These are phyloP conservation scores for Cremastinae sp. DNA, from an alignment of 2,888 invertebrate species.

Conservation along the genomic window DNA sequence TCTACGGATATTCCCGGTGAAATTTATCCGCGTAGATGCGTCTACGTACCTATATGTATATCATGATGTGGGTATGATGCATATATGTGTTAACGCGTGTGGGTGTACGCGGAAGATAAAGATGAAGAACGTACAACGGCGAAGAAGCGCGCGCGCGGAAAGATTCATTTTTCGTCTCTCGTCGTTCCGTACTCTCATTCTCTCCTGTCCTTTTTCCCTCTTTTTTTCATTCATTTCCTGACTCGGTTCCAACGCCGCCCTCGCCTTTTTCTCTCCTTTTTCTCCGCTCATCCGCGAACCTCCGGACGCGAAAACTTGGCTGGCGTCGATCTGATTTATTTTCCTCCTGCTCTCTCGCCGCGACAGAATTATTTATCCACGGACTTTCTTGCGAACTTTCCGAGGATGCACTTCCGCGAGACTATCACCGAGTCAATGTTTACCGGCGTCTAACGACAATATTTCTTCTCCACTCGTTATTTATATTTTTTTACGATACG, in stretches of 20 bases:
- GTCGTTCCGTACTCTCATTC: no score
- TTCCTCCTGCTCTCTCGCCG: slow-evolving; percentile 16
- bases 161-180: background rate
- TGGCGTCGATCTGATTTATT: slow-evolving; percentile 66
- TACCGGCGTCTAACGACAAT: no score
- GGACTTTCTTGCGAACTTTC: background rate
- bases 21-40: no score
- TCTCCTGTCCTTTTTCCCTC: slow-evolving; percentile 14
- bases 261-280: background rate
- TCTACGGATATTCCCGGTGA: no score
- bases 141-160: slow-evolving; percentile 35
- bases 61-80: slow-evolving; percentile 20
- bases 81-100: slow-evolving; percentile 26
- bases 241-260: slow-evolving; percentile 42
- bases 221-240: slow-evolving; percentile 13
- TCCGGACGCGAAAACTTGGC: slow-evolving; percentile 50
- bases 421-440: no score
- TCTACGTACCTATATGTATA: no score
- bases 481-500: no score
- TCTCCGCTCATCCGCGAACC: slow-evolving; percentile 10
- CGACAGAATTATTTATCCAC: slow-evolving; percentile 19
- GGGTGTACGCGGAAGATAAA: slow-evolving; percentile 59
- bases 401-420: no score
- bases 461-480: no score
- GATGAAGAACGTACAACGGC: slow-evolving; percentile 39